phyloP scores from a whole-genome alignment of 2,113 vertebrate genomes.

The Cephalopholis sonnerati region DNA sequence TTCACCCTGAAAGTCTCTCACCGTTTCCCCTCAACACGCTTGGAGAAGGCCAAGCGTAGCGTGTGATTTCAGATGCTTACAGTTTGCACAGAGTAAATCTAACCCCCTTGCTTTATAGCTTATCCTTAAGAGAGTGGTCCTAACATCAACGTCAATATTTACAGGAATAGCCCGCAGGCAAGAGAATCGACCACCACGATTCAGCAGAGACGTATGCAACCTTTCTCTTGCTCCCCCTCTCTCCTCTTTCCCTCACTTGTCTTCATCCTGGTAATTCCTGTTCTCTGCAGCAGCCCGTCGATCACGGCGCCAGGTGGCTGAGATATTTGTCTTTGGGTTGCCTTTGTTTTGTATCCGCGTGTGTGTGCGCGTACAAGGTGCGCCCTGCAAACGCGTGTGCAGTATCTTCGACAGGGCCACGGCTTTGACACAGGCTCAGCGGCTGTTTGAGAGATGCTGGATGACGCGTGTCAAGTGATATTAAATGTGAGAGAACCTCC shows the following conservation, averaged over 20 bases:
- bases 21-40: constrained; percentile 51
- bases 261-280: constrained; percentile 64
- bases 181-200: constrained; percentile 78
- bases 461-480: constrained; percentile 82
- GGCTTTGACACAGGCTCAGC: constrained; percentile 69
- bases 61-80: constrained; percentile 68
- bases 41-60: constrained; percentile 40
- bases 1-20: constrained; percentile 67
- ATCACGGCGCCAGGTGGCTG: constrained; percentile 57
- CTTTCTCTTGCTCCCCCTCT: constrained; percentile 54
- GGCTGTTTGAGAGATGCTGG: constrained; percentile 76
- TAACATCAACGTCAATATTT: constrained; percentile 85
- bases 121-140: constrained; percentile 82
- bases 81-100: constrained; percentile 70
- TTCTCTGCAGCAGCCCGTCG: constrained; percentile 52
- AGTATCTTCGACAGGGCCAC: constrained; percentile 38
- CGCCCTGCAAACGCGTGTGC: neutral
- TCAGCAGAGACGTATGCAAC: constrained; percentile 73
- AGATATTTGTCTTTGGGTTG: constrained; percentile 58
- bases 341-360: constrained; percentile 52
- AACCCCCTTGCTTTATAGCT: constrained; percentile 73
- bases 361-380: constrained; percentile 31
- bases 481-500: constrained; percentile 76
- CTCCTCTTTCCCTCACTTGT: constrained; percentile 42
- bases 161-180: constrained; percentile 81